phyloP scores from a whole-genome alignment of 2,113 vertebrate genomes.

The Gadus macrocephalus region DNA sequence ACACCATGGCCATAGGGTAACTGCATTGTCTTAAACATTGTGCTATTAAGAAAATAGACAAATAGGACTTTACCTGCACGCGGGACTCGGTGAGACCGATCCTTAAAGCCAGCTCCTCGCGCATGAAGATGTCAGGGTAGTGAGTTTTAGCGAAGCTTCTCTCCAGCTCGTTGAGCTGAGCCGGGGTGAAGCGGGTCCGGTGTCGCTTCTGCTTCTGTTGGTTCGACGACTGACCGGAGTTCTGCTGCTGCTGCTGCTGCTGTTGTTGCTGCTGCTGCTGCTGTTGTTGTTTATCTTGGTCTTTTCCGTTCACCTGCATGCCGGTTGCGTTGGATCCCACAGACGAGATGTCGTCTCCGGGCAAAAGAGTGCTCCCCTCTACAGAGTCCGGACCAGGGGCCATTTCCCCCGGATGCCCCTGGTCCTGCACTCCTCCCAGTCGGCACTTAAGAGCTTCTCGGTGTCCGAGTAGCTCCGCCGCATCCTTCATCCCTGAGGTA shows the following conservation, averaged over 20 bases:
- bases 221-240: constrained; percentile 69
- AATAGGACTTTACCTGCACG: constrained; percentile 80
- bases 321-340: constrained; percentile 87
- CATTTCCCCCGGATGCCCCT: constrained; percentile 93
- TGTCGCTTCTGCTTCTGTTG: constrained; percentile 97
- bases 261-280: constrained; percentile 81
- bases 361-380: constrained; percentile 89
- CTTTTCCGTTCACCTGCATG: constrained; percentile 87
- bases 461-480: constrained; percentile 91
- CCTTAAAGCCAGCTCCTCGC: constrained; percentile 92
- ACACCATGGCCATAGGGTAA: too few species aligned
- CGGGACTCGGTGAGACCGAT: constrained; percentile 97
- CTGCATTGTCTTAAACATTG: too few species aligned
- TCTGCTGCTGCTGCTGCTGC: constrained; percentile 80
- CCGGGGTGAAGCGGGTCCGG: constrained; percentile 96
- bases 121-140: constrained; percentile 99
- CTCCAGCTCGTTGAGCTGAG: constrained; percentile 97
- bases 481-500: constrained; percentile 95
- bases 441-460: constrained; percentile 95
- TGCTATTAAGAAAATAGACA: too few species aligned
- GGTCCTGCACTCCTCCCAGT: constrained; percentile 84
- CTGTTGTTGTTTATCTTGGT: constrained; percentile 86
- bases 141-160: constrained; percentile 98
- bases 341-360: constrained; percentile 91
- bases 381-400: constrained; percentile 86